Evolutionary conservation across 2,113 vertebrate species (phyloP), one percentile per base, ranked within the genome.

Genomic region (Etia nguti): DNA sequence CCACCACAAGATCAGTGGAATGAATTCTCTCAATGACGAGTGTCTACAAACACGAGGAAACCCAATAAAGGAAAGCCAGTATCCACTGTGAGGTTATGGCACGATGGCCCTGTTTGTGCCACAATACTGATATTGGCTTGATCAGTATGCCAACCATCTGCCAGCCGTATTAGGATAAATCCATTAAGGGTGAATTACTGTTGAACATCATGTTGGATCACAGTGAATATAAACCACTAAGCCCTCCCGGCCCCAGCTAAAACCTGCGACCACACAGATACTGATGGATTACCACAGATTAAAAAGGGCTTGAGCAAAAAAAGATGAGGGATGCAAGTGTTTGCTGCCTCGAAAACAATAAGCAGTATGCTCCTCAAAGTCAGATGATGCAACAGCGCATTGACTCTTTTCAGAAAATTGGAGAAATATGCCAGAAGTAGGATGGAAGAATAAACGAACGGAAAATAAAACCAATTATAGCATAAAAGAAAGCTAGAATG

Each of bases 211-310:
- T 48, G 54, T 83, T 62, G 82, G 83, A 83, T 88, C n/a, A 24
- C 79, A 62, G 86, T 13, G 36, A 62, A 73, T 73, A 46, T 81
- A 86, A 92, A 81, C 31, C 31, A 4, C 75, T 92, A 93, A 94
- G 12, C 90, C 77, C 80, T 36, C 55, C 55, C 1, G 4, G 31
- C 38, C 22, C 54, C 4, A 5, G 79, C 73, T 86, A 73, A 88
- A 87, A 84, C 81, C 87, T 79, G 85, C 11, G 29, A 60, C 46
- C 83, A 79, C 70, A 79, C 57, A 43, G 62, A 90, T 75, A 59
- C 80, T 52, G 80, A 62, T 43, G 91, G 93, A 94, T 95, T 95
- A 95, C 56, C 52, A 79, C 86, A 92, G 94, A 95, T 95, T 93
- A 95, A 73, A 88, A 77, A 59, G 8, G 9, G 83, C n/a, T 82